Conservation (phyloP, 1,140 invertebrate species). For the Aricia agestis region DNA sequence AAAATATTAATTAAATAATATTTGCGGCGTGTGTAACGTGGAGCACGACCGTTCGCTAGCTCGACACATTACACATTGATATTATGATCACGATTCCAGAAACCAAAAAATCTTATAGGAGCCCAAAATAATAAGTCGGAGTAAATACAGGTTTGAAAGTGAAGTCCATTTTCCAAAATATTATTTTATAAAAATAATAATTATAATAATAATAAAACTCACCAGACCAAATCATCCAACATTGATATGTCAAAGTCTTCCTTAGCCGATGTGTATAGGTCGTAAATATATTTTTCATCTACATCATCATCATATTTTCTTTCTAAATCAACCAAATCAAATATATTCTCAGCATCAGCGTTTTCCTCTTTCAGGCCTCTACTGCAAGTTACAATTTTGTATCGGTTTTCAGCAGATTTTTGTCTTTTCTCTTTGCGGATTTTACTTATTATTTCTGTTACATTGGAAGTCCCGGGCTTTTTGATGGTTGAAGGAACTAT, state of each 20-base stretch:
- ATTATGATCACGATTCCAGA: too few relatives aligned
- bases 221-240: constrained; percentile 75
- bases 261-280: constrained; percentile 75
- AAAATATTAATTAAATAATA: too few relatives aligned
- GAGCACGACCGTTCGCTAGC: too few relatives aligned
- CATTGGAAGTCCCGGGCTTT: constrained; percentile 46
- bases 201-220: constrained; percentile 1
- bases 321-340: constrained; percentile 64
- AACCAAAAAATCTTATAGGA: too few relatives aligned
- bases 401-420: constrained; percentile 61
- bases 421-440: constrained; percentile 64
- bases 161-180: neutral
- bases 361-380: constrained; percentile 58
- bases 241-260: constrained; percentile 75
- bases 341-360: constrained; percentile 36
- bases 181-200: neutral
- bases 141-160: too few relatives aligned
- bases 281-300: constrained; percentile 72
- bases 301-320: constrained; percentile 39
- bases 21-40: too few relatives aligned
- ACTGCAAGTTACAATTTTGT: constrained; percentile 72
- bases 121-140: too few relatives aligned
- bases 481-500: constrained; percentile 41
- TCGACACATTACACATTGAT: too few relatives aligned
- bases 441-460: constrained; percentile 67